Base-by-base conservation (phyloP, 2,888 invertebrate genomes). In the Lepidochrysops patricia region DNA sequence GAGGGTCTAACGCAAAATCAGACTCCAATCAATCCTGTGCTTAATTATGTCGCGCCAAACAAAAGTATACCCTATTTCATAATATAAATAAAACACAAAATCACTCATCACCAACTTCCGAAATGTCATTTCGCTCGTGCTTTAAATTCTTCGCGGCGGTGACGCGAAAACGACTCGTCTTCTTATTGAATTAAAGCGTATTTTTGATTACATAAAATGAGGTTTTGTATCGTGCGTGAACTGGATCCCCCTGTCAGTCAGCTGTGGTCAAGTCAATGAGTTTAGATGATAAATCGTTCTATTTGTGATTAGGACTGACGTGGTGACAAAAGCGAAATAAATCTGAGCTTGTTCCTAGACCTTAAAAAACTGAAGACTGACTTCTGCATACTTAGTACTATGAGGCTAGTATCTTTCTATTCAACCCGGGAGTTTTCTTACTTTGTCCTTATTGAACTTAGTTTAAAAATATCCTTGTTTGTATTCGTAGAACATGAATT, bases 1-100 rank as follows among this genome's bases (percentile, higher is more conserved):
- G 68, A 73, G 72, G 72, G 71, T 73, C 70, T 70, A 68, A 71
- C 68, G 67, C 66, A 69, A 72, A 72, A 73, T 75, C 72, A 71
- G 68, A 69, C 69, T 68, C 68, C 70, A 71, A 74, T 73, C 71
- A 73, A 71, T 72, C 71, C 70, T 62, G 61, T 67, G 63, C 70
- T 63, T 63, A 61, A 64, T 64, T 62, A 63, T 35, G 19, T 19
- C 25, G 19, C 19, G 29, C 57, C 58, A 57, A 37, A 60, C 50
- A 29, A 60, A 65, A 57, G 59, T 60, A 57, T 29, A 12, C 61
- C 52, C 60, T 62, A 64, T 54, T 19, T 29, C 29, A 4, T 5
- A n/a, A n/a, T 9, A 0, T 9, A 19, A 9, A 19, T 54, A 54
- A 54, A 54, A 54, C 15, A 19, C 58, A 52, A 57, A 32, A 58